Base-by-base conservation (phyloP, 2,797 vertebrate species). In the Mormyrops boulengeri region DNA sequence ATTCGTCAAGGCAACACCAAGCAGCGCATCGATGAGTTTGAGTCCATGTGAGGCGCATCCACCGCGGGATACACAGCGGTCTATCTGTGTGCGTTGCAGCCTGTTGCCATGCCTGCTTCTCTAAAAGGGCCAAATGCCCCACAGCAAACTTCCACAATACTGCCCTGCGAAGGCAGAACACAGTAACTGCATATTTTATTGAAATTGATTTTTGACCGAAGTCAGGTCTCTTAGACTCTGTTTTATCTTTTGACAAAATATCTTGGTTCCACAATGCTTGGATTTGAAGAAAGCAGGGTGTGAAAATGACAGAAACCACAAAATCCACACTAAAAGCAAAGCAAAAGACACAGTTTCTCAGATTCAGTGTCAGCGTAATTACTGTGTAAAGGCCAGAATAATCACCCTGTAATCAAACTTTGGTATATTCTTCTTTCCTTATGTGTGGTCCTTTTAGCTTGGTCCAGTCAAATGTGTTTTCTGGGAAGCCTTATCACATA, bases 1-100 rank as follows among this genome's bases (percentile, higher is more conserved):
- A 99, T 99, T 73, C 97, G 98, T 12, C 98, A 98, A 95, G 98
- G 98, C 91, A 99, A 99, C 94, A 99, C 98, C 93, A 99, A 99
- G 93, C 98, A 99, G 91, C 98, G 98, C 88, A 98, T 99, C 0
- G 98, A 99, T 55, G 98, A 99, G 91, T 99, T 99, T 90, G 98
- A 99, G 93, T 98, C 98, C 93, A 98, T 99, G 98, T 99, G 96
- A 98, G 94, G 91, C 89, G 8, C 4, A 88, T 87, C 62, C 88
- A 88, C 90, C 87, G 94, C 89, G 88, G 87, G 26, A 12, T 50
- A 1, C 3, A 9, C 22, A 2, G 82, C 1, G 1, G 8, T 1
- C 82, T 22, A 1, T 26, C 82, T 8, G 47, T 2, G 8, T 52
- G 82, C n/a, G 9, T 52, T 50, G 22, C 57, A 1, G 55, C 17